A percentile compares a stretch with the other conserved stretches of the same genome.
Evolutionary conservation across 2,888 invertebrate species (phyloP).

Genomic region (Lottia gigantea): DNA sequence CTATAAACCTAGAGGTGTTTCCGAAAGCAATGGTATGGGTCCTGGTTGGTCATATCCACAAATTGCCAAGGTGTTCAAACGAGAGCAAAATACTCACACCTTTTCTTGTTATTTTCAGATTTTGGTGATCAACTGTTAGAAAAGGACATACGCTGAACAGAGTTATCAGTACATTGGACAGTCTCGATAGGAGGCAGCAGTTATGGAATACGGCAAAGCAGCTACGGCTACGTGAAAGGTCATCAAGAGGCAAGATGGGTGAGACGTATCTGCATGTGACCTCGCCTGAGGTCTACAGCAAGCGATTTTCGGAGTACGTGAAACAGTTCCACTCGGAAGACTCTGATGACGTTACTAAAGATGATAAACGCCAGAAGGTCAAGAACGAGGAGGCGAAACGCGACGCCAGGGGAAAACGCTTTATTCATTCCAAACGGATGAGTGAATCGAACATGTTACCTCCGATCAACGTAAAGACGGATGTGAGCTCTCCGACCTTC

Average conservation of each 20-base stretch:
- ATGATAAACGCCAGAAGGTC: conserved; percentile 35
- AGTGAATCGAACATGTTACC: conserved; percentile 36
- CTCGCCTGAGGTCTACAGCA: conserved; percentile 23
- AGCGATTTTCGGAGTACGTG: conserved; percentile 21
- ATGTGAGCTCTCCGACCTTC: conserved; percentile 26
- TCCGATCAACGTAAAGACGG: conserved; percentile 33
- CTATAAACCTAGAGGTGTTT: too few species aligned
- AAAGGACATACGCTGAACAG: too few species aligned
- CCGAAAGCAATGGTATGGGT: too few species aligned
- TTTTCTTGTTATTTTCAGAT: too few species aligned
- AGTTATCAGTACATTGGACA: too few species aligned
- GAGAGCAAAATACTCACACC: too few species aligned
- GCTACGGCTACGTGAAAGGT: too few species aligned
- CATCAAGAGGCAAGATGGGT: not conserved
- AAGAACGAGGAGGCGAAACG: conserved; percentile 32
- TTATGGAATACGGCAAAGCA: too few species aligned
- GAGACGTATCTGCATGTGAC: conserved; percentile 21
- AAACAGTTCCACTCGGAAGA: conserved; percentile 19
- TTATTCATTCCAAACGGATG: conserved; percentile 18
- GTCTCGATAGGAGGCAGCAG: too few species aligned
- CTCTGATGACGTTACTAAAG: conserved; percentile 18
- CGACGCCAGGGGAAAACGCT: conserved; percentile 30
- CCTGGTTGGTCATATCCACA: too few species aligned
- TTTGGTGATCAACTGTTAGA: too few species aligned
- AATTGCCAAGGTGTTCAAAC: too few species aligned